Conservation (phyloP, 2,888 invertebrate genomes). For the Mantis religiosa region DNA sequence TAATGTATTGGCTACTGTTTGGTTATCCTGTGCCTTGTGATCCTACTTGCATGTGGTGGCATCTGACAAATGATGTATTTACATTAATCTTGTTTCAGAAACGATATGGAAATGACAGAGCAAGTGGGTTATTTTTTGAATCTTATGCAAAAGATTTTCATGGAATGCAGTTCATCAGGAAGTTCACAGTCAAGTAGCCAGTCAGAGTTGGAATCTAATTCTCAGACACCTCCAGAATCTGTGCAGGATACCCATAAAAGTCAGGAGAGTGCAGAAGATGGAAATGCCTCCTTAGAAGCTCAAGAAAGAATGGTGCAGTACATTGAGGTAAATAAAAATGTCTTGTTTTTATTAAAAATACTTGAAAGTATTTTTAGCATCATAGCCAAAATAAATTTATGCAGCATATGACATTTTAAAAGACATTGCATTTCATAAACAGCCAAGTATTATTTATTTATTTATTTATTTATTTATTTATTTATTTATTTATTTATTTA, state of each 20-base stretch:
- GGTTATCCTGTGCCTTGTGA: too few relatives aligned
- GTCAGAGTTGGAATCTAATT: background rate
- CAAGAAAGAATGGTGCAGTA: background rate
- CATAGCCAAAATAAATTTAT: too few relatives aligned
- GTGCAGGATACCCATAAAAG: background rate
- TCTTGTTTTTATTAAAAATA: too few relatives aligned
- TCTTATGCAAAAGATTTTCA: constrained; percentile 35
- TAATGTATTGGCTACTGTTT: too few relatives aligned
- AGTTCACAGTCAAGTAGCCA: background rate
- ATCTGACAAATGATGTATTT: too few relatives aligned
- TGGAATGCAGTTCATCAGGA: constrained; percentile 27
- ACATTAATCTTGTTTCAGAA: background rate
- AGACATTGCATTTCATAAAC: too few relatives aligned
- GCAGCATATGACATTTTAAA: too few relatives aligned
- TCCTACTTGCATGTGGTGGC: too few relatives aligned
- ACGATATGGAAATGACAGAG: constrained; percentile 31
- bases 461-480: too few relatives aligned
- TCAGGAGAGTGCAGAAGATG: background rate
- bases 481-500: too few relatives aligned
- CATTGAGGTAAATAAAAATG: background rate
- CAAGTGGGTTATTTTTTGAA: constrained; percentile 34
- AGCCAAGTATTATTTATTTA: too few relatives aligned
- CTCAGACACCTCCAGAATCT: background rate
- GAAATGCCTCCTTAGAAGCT: background rate
- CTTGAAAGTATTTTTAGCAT: too few relatives aligned